Conservation (phyloP, 2,888 invertebrate species). For the Carabus problematicus region DNA sequence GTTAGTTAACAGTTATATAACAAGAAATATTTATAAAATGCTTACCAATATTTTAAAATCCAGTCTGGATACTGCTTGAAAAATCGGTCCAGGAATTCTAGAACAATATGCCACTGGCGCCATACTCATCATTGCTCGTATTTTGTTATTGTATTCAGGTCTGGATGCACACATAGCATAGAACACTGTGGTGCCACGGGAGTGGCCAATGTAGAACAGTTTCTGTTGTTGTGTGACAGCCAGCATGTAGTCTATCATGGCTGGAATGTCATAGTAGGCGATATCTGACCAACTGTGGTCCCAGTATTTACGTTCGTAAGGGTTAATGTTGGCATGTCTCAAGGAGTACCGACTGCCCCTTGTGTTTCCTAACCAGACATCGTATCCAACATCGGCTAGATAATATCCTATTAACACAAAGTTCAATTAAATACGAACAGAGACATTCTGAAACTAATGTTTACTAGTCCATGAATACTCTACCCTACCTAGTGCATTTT, state of each 20-base stretch:
- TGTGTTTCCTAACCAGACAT: constrained; percentile 80
- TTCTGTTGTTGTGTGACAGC: constrained; percentile 57
- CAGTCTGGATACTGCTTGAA: constrained; percentile 65
- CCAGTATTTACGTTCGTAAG: constrained; percentile 68
- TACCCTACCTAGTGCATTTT: constrained; percentile 11
- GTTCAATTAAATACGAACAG: constrained; percentile 43
- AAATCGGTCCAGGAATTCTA: constrained; percentile 66
- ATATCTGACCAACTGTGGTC: constrained; percentile 81
- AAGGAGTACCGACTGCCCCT: constrained; percentile 76
- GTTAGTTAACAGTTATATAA: too few relatives aligned
- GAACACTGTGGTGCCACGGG: constrained; percentile 78
- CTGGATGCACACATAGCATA: constrained; percentile 70
- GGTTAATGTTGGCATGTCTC: constrained; percentile 63
- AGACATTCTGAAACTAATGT: too few relatives aligned
- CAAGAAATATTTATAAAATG: too few relatives aligned
- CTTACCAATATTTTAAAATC: background rate
- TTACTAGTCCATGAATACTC: too few relatives aligned
- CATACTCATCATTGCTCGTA: constrained; percentile 68
- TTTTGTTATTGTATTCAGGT: constrained; percentile 66
- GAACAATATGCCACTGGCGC: constrained; percentile 70
- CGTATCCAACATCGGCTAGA: constrained; percentile 68
- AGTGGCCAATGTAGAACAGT: constrained; percentile 80
- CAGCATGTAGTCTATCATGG: constrained; percentile 74
- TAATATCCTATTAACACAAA: constrained; percentile 63
- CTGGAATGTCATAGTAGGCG: constrained; percentile 80